Evolutionary conservation across 2,888 invertebrate genomes (phyloP).

Genomic region (Pyrochroa serraticornis): DNA sequence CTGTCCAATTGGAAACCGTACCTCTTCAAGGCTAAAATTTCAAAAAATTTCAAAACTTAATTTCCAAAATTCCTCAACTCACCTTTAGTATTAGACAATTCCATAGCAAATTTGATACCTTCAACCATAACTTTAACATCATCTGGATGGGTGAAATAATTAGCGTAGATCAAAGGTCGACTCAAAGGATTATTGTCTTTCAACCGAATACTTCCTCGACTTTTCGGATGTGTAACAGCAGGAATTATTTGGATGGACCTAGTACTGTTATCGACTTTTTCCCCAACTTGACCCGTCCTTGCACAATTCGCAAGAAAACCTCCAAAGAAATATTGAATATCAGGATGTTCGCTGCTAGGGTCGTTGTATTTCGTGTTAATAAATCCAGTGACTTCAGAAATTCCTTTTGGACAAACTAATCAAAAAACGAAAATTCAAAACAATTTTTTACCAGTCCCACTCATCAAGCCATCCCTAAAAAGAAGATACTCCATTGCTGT

Average conservation of each 20-base stretch:
- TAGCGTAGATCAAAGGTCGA: slow-evolving; percentile 84
- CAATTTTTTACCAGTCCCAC: slow-evolving; percentile 72
- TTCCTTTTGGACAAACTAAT: slow-evolving; percentile 58
- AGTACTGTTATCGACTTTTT: slow-evolving; percentile 71
- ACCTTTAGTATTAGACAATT: slow-evolving; percentile 72
- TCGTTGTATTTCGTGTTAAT: slow-evolving; percentile 81
- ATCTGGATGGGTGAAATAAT: slow-evolving; percentile 76
- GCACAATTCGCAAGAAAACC: slow-evolving; percentile 87
- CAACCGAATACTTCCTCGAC: slow-evolving; percentile 78
- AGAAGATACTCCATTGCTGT: slow-evolving; percentile 90
- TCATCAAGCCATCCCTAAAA: slow-evolving; percentile 88
- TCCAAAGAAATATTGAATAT: slow-evolving; percentile 86
- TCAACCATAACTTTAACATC: slow-evolving; percentile 82
- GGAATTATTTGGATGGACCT: slow-evolving; percentile 78
- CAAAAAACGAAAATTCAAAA: neutral
- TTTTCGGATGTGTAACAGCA: slow-evolving; percentile 84
- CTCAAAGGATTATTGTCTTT: slow-evolving; percentile 76
- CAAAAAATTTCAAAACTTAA: slow-evolving; percentile 5
- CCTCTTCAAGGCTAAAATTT: slow-evolving; percentile 57
- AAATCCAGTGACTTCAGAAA: slow-evolving; percentile 86
- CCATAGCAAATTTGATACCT: slow-evolving; percentile 80
- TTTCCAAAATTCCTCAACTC: slow-evolving; percentile 24
- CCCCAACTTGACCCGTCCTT: slow-evolving; percentile 85
- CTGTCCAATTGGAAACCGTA: slow-evolving; percentile 79
- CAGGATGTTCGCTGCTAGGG: slow-evolving; percentile 77